Evolutionary conservation across 2,888 invertebrate species (phyloP).

Genomic region (Xylocampa areola): DNA sequence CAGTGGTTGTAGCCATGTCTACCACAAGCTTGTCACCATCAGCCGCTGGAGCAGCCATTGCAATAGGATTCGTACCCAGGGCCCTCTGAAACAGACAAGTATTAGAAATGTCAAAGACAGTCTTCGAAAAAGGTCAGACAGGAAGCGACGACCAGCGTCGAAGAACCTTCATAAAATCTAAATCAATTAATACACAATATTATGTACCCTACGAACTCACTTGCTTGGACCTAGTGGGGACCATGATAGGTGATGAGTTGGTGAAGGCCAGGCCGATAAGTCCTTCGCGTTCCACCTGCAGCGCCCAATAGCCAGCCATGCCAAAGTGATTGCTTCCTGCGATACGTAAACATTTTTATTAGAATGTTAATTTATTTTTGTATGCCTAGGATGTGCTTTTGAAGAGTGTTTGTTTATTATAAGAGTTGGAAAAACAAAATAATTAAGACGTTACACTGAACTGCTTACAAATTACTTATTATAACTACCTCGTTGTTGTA

Average conservation of each 20-base stretch:
- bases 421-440: no score
- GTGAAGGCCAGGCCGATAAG: conserved; percentile 96
- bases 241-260: conserved; percentile 96
- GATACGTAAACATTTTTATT: background rate
- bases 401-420: no score
- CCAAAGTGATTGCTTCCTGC: conserved; percentile 96
- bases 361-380: no score
- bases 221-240: conserved; percentile 94
- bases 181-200: background rate
- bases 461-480: no score
- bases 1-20: conserved; percentile 98
- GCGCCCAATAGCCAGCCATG: conserved; percentile 95
- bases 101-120: no score
- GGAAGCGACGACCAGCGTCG: no score
- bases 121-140: no score
- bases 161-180: no score
- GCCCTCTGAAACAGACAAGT: conserved; percentile 86
- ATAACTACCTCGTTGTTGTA: no score
- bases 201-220: conserved; percentile 70
- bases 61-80: conserved; percentile 97
- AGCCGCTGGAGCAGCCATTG: conserved; percentile 93
- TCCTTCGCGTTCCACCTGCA: conserved; percentile 92
- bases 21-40: conserved; percentile 94
- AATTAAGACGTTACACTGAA: no score
- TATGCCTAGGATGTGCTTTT: no score